phyloP scores from a whole-genome alignment of 2,888 invertebrate species.

The Galerucella calmariensis region DNA sequence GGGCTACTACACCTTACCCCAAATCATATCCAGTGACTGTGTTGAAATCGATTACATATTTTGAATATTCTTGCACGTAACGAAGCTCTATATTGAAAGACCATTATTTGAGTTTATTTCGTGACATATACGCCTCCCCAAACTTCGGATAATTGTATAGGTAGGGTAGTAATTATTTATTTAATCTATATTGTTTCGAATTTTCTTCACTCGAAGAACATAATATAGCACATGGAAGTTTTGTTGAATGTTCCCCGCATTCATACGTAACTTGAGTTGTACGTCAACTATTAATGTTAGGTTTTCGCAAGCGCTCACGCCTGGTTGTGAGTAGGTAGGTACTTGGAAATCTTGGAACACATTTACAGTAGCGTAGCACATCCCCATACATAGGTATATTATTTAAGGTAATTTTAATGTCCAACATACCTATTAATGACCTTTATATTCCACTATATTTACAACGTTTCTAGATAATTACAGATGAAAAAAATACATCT shows the following conservation, averaged over 20 bases:
- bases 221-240: neutral
- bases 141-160: neutral
- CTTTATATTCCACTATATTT: too few species aligned
- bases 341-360: neutral
- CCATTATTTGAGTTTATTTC: neutral
- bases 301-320: neutral
- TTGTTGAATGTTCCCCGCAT: constrained; percentile 10
- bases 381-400: too few species aligned
- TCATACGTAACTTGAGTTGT: constrained; percentile 1
- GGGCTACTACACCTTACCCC: too few species aligned
- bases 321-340: neutral
- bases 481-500: too few species aligned
- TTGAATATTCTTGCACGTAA: too few species aligned
- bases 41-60: too few species aligned
- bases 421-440: too few species aligned
- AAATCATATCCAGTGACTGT: too few species aligned
- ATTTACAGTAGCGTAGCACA: too few species aligned
- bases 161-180: neutral
- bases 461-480: too few species aligned
- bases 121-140: neutral
- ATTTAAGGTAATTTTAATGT: too few species aligned
- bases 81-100: too few species aligned
- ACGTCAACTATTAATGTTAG: constrained; percentile 1
- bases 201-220: neutral
- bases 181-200: constrained; percentile 5